Evolutionary conservation across 2,113 vertebrate species (phyloP).

Genomic region (Chionodraco myersi): DNA sequence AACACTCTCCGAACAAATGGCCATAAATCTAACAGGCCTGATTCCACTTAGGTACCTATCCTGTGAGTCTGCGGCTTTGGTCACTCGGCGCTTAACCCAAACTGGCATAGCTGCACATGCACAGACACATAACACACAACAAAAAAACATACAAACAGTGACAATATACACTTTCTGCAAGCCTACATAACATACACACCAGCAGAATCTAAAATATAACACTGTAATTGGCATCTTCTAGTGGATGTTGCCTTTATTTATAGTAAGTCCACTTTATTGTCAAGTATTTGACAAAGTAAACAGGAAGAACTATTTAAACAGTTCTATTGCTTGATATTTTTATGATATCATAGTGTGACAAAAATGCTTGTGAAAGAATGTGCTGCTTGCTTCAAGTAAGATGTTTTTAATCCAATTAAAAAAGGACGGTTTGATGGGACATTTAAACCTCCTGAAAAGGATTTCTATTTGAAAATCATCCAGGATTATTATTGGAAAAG

Average conservation of each 20-base stretch:
- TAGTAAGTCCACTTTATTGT: conserved; percentile 30
- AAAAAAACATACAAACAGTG: conserved; percentile 33
- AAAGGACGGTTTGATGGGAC: conserved; percentile 35
- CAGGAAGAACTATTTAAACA: conserved; percentile 32
- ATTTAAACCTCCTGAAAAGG: conserved; percentile 53
- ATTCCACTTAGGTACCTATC: conserved; percentile 86
- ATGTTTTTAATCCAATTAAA: conserved; percentile 62
- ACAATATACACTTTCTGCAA: conserved; percentile 39
- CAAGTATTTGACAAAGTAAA: conserved; percentile 51
- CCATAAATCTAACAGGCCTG: conserved; percentile 96
- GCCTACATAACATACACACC: conserved; percentile 15
- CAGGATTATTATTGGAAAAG: conserved; percentile 55
- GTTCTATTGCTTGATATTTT: conserved; percentile 22
- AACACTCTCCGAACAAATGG: conserved; percentile 97
- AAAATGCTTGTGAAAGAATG: neutral
- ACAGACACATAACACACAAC: conserved; percentile 39
- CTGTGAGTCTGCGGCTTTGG: conserved; percentile 80
- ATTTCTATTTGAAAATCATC: conserved; percentile 44
- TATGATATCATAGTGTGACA: conserved; percentile 10
- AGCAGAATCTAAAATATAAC: conserved; percentile 21
- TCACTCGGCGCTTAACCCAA: conserved; percentile 80
- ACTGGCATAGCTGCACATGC: conserved; percentile 75
- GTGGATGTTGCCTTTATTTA: conserved; percentile 48
- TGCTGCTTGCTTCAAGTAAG: conserved; percentile 34
- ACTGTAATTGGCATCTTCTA: conserved; percentile 19